phyloP scores from a whole-genome alignment of 2,888 invertebrate genomes.

The Zaprionus lineosus region DNA sequence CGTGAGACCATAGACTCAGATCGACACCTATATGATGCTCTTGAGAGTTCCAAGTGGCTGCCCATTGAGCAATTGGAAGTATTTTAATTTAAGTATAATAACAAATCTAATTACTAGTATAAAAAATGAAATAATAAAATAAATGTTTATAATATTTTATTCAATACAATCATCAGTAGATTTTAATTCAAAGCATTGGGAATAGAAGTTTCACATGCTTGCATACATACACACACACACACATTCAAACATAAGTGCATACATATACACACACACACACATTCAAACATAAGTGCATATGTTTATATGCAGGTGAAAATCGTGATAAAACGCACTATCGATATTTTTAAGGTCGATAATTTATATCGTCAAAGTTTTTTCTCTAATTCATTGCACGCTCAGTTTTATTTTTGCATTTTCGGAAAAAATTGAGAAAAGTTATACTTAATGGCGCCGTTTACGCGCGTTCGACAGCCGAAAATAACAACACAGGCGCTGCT shows the following conservation, averaged over 20 bases:
- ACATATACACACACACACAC: too few species aligned
- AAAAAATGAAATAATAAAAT: not conserved
- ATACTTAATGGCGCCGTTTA: conserved; percentile 72
- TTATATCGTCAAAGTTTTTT: conserved; percentile 11
- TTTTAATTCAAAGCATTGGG: too few species aligned
- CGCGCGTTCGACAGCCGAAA: conserved; percentile 85
- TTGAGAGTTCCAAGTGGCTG: conserved; percentile 93
- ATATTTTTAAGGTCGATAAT: not conserved
- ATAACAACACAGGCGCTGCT: conserved; percentile 88
- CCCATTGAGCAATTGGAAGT: conserved; percentile 89
- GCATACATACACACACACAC: too few species aligned
- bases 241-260: too few species aligned
- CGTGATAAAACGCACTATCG: not conserved
- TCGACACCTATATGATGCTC: conserved; percentile 90
- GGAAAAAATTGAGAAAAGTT: conserved; percentile 27
- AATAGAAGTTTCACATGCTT: too few species aligned
- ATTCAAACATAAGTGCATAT: too few species aligned
- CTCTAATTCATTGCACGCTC: conserved; percentile 18
- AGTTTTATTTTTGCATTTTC: conserved; percentile 18
- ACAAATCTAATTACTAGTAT: not conserved
- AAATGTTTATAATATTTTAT: too few species aligned
- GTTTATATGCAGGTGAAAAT: too few species aligned
- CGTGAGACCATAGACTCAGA: conserved; percentile 90
- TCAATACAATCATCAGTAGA: too few species aligned
- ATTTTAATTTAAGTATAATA: conserved; percentile 79